phyloP scores from a whole-genome alignment of 2,888 invertebrate species.

The Abrostola triplasia region DNA sequence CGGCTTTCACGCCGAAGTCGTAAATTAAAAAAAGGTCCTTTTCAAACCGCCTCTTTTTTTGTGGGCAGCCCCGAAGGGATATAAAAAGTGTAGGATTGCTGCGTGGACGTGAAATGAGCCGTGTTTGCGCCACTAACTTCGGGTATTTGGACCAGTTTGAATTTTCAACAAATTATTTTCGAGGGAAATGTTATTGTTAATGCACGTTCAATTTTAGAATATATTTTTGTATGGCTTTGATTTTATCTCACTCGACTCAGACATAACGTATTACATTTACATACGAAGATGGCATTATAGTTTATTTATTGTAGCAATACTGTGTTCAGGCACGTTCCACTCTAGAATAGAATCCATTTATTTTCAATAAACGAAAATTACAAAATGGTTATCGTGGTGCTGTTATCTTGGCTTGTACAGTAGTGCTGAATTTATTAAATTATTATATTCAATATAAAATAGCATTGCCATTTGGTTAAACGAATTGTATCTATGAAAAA shows the following conservation, averaged over 20 bases:
- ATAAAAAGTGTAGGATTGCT: conserved; percentile 64
- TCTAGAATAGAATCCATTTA: conserved; percentile 8
- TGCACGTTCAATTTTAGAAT: conserved; percentile 21
- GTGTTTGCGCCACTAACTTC: conserved; percentile 50
- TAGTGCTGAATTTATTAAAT: background rate
- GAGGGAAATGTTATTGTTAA: conserved; percentile 29
- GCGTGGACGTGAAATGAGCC: conserved; percentile 51
- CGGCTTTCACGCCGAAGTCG: conserved; percentile 73
- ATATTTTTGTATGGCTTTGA: conserved; percentile 16
- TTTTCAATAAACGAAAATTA: conserved; percentile 4
- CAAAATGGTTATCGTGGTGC: conserved; percentile 2
- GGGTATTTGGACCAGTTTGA: conserved; percentile 52
- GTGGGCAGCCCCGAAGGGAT: conserved; percentile 66
- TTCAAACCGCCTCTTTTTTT: conserved; percentile 71
- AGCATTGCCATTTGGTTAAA: background rate
- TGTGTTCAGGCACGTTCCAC: conserved; percentile 8
- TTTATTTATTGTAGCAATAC: conserved; percentile 25
- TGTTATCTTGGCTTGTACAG: conserved; percentile 1
- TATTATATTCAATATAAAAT: background rate
- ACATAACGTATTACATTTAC: conserved; percentile 31
- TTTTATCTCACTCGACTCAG: conserved; percentile 32
- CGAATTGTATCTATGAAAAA: background rate
- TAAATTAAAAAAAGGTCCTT: conserved; percentile 77
- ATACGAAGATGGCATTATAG: conserved; percentile 18
- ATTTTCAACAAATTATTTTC: conserved; percentile 46